Evolutionary conservation across 1,140 invertebrate genomes (phyloP).

Genomic region (Cydia splendana): DNA sequence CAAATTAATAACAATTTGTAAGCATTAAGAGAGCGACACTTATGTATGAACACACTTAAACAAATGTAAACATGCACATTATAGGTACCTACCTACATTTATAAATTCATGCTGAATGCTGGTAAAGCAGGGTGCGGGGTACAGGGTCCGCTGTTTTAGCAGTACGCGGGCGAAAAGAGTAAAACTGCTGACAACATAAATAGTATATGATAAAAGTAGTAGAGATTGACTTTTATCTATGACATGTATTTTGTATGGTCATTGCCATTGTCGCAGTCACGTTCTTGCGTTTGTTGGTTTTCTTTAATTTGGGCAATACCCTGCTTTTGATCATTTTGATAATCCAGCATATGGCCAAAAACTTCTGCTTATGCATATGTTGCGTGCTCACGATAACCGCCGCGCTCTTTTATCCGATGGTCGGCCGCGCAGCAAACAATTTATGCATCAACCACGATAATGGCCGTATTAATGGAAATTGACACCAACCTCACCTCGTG

Average conservation of each 20-base stretch:
- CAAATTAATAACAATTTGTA: slow-evolving; percentile 16
- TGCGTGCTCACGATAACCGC: neutral
- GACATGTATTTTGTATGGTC: no score
- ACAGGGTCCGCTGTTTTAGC: no score
- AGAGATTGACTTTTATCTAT: no score
- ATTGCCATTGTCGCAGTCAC: no score
- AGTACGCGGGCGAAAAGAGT: no score
- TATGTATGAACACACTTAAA: slow-evolving; percentile 16
- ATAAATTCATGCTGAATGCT: neutral
- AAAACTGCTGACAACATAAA: no score
- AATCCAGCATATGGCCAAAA: no score
- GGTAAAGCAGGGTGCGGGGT: no score
- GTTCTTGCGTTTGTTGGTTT: no score
- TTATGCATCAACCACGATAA: slow-evolving; percentile 65
- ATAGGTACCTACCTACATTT: neutral
- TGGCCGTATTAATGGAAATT: slow-evolving; percentile 69
- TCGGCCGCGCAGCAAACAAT: slow-evolving; percentile 57
- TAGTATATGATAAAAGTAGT: no score
- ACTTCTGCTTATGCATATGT: neutral
- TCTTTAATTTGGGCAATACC: no score
- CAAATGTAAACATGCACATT: neutral
- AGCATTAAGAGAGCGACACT: neutral
- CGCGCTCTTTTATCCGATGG: slow-evolving; percentile 46
- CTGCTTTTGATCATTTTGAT: no score
- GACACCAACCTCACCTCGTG: slow-evolving; percentile 58